Evolutionary conservation across 2,888 invertebrate species (phyloP).

Genomic region (Melikaiella ostensackeni): DNA sequence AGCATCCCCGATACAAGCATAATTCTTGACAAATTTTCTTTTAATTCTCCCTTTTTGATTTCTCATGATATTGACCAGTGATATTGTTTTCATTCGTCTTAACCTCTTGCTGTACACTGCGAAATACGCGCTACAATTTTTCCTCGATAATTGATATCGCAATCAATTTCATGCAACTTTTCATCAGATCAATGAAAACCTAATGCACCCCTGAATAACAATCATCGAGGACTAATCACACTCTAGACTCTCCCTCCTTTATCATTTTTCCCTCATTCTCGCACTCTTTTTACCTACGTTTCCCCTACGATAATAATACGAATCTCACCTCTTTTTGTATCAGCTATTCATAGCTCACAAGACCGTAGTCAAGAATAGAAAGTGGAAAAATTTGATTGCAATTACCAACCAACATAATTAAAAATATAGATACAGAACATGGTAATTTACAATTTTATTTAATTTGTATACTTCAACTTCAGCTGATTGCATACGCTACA

Average conservation of each 20-base stretch:
- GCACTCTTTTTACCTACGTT: slow-evolving; percentile 17
- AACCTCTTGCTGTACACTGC: slow-evolving; percentile 39
- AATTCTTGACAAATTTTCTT: slow-evolving; percentile 58
- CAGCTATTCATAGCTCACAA: neutral
- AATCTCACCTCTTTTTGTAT: slow-evolving; percentile 49
- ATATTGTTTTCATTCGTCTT: slow-evolving; percentile 42
- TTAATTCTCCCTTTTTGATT: slow-evolving; percentile 38
- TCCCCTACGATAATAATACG: slow-evolving; percentile 30
- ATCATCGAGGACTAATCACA: slow-evolving; percentile 24
- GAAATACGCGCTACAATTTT: slow-evolving; percentile 39
- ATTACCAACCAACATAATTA: neutral
- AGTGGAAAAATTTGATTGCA: neutral
- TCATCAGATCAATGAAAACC: slow-evolving; percentile 18
- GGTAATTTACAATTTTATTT: too few species aligned
- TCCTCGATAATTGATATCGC: slow-evolving; percentile 22
- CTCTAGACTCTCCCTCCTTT: neutral
- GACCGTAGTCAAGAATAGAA: neutral
- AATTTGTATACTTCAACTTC: too few species aligned
- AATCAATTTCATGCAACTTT: slow-evolving; percentile 25
- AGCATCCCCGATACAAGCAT: slow-evolving; percentile 69
- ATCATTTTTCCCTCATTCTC: neutral
- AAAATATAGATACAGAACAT: neutral
- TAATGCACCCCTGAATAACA: slow-evolving; percentile 9
- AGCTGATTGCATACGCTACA: too few species aligned
- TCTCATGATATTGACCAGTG: slow-evolving; percentile 49